Conservation (phyloP, 2,113 vertebrate species). For the Cromileptes altivelis region DNA sequence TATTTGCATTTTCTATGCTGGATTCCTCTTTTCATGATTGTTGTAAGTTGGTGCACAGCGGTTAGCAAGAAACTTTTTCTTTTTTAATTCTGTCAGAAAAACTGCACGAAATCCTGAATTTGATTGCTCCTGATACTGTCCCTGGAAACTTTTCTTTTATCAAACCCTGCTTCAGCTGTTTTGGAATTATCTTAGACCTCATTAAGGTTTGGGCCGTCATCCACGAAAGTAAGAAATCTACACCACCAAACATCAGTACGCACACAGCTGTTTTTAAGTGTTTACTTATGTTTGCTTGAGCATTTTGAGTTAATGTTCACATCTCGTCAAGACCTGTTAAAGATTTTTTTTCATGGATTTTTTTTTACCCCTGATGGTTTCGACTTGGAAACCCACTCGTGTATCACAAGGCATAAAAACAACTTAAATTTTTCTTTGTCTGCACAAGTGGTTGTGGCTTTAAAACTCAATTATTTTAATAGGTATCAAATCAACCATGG, state of each 20-base stretch:
- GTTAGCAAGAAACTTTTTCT: background rate
- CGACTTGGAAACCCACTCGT: background rate
- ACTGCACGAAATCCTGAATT: background rate
- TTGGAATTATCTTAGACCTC: constrained; percentile 31
- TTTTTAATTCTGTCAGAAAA: background rate
- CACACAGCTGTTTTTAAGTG: constrained; percentile 53
- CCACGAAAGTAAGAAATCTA: constrained; percentile 8
- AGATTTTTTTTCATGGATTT: background rate
- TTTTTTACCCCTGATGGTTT: background rate
- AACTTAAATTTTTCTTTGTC: background rate
- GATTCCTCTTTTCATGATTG: background rate
- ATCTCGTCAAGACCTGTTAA: background rate
- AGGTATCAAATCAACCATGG: constrained; percentile 33
- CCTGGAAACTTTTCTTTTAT: background rate
- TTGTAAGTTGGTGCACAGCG: background rate
- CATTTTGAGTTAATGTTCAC: constrained; percentile 28
- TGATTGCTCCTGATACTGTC: background rate
- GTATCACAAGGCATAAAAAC: constrained; percentile 3
- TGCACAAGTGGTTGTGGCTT: constrained; percentile 17
- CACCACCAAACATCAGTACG: constrained; percentile 10
- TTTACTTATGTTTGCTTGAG: constrained; percentile 20
- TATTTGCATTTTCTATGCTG: constrained; percentile 3
- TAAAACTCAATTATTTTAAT: constrained; percentile 52
- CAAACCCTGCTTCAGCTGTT: background rate
- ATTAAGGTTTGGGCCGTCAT: constrained; percentile 21